phyloP scores from a whole-genome alignment of 1,140 invertebrate species.

The Meloidogyne hapla region DNA sequence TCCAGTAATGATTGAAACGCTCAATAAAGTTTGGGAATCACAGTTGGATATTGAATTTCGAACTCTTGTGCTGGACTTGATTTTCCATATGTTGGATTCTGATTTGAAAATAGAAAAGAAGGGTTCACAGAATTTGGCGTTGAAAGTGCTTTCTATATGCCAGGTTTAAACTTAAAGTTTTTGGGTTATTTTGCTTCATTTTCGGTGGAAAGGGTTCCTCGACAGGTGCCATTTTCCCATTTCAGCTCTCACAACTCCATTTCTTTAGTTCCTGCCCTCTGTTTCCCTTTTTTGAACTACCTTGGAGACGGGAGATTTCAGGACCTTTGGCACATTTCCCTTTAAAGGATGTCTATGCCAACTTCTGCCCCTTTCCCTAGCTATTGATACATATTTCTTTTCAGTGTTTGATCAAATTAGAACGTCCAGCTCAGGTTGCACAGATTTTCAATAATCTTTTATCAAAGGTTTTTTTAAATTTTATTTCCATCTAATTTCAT shows the following conservation, averaged over 20 bases:
- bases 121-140: constrained; percentile 49
- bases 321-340: too few species aligned
- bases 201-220: too few species aligned
- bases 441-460: constrained; percentile 49
- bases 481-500: neutral
- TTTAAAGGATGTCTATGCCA: too few species aligned
- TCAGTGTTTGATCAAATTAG: constrained; percentile 57
- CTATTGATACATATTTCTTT: constrained; percentile 7
- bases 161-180: neutral
- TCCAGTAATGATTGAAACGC: constrained; percentile 52
- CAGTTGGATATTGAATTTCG: constrained; percentile 54
- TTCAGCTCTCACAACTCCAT: too few species aligned
- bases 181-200: too few species aligned
- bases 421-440: constrained; percentile 52
- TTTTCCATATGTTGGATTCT: constrained; percentile 49
- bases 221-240: too few species aligned
- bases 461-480: neutral
- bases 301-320: too few species aligned
- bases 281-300: too few species aligned
- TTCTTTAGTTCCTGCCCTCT: too few species aligned
- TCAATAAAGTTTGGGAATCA: constrained; percentile 53
- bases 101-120: constrained; percentile 26
- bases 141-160: neutral
- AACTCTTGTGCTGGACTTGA: constrained; percentile 41
- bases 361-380: too few species aligned